Base-by-base conservation (phyloP, 23 tunicate genomes). In the Styela plicata region DNA sequence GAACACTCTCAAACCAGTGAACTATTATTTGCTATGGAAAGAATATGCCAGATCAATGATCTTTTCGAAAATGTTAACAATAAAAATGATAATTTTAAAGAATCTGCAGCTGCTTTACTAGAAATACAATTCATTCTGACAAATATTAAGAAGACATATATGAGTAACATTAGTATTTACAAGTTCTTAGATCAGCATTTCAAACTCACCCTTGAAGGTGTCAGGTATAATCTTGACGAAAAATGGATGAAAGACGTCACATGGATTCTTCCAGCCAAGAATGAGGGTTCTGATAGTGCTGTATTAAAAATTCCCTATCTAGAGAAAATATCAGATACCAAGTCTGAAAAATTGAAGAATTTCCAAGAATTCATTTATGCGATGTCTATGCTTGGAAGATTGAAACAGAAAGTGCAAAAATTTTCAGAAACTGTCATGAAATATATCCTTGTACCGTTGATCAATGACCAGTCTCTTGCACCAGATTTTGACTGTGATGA, bases 241-340 rank as follows among this genome's bases (percentile, higher is more conserved):
- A 29, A 76, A 76, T 76, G 81, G 81, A 52, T 52, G 2, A 44
- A 24, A 21, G 63, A 24, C 24, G 33, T 76, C 33, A 22, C 23
- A 23, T 76, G 81, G 81, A 37, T 44, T 24, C 27, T 53, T 21
- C 81, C 81, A 37, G 78, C 10, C 36, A 53, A 76, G 27, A 27
- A 76, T 16, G 66, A 44, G 10, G 31, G 0, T n/a, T 7, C 27
- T 10, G 33, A 52, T 22, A 53, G 44, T 0, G 29, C 53, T 20
- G 33, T 76, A 36, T 24, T 76, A 44, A 76, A 53, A 17, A 36
- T 76, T 19, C 81, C 81, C 33, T 23, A 7, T 44, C 27, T 76
- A 7, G 33, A 53, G 21, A 1, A 36, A 24, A 65, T 20, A 25
- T 1, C 36, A 36, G 64, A 76, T 76, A 18, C 81, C 5, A 30